These are phyloP conservation scores for Piaya cayana DNA, from an alignment of 2,113 vertebrate genomes.

Conservation along the genomic window DNA sequence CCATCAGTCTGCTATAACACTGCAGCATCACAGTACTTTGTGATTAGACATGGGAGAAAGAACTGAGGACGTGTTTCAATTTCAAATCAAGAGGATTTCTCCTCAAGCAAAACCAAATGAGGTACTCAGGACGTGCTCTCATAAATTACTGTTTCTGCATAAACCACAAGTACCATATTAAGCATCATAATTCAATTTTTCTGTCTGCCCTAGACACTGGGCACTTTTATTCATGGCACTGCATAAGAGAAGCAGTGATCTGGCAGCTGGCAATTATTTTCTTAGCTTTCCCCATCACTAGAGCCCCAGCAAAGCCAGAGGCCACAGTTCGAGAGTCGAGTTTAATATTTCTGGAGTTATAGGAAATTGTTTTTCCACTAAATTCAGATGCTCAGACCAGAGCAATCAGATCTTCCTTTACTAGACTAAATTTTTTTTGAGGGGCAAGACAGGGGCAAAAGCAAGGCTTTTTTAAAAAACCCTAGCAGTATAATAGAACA, in stretches of 20 bases:
- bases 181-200: constrained; percentile 39
- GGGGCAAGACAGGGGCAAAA: not conserved
- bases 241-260: not conserved
- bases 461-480: not conserved
- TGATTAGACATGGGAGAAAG: not conserved
- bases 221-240: not conserved
- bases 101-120: not conserved
- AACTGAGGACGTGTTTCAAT: not conserved
- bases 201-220: constrained; percentile 32
- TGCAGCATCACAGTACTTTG: rapidly evolving
- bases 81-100: not conserved
- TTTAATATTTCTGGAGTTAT: not conserved
- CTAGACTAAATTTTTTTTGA: not conserved
- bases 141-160: constrained; percentile 1
- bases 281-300: not conserved
- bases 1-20: not conserved
- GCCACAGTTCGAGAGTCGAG: not conserved
- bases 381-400: not conserved
- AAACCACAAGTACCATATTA: constrained; percentile 34
- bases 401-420: not conserved
- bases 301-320: not conserved
- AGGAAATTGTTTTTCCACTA: not conserved
- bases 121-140: not conserved
- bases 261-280: constrained; percentile 3
- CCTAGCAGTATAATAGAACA: not conserved